Base-by-base conservation (phyloP, 2,888 invertebrate genomes). In the Abrostola triplasia region DNA sequence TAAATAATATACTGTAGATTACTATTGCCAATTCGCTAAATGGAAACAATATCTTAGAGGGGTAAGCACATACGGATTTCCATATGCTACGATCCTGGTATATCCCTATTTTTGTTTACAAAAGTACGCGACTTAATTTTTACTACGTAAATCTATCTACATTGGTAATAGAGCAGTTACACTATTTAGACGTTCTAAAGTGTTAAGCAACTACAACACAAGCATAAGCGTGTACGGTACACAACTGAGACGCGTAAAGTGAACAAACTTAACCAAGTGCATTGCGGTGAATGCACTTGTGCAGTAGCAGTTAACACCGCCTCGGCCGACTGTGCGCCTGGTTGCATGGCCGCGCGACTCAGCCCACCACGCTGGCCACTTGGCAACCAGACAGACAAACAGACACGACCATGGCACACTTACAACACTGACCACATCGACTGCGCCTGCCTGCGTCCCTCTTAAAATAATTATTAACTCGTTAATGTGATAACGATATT, bases 331-430 rank as follows among this genome's bases (percentile, higher is more conserved):
- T 94, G 92, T 52, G 72, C 82, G 87, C 95, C 95, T 93, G 88
- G 92, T 95, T 84, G 57, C 66, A 72, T 84, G 92, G 91, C 89
- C 92, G 90, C 89, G 83, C 80, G 75, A 59, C 79, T 79, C 81
- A 86, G 86, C 89, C 88, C 88, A 87, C 84, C 81, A 84, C 85
- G 85, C 88, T 80, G 90, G 84, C 91, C 93, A 92, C 92, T 93
- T 94, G 93, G 91, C 94, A 94, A 94, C 93, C 86, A 86, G 76
- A 82, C 85, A 81, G 70, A 83, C 87, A 78, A 82, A 84, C 84
- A 85, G 76, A 81, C 84, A 80, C 67, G 83, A 44, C 82, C 81
- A 64, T 84, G 85, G 84, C 85, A 83, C 79, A 84, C 76, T 83
- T 85, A 78, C 71, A 60, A 51, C 53, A 66, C 74, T 84, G 83